A percentile compares a stretch with the other conserved stretches of the same genome.
Conservation (phyloP, 2,888 invertebrate species). For the Fragum sueziense region DNA sequence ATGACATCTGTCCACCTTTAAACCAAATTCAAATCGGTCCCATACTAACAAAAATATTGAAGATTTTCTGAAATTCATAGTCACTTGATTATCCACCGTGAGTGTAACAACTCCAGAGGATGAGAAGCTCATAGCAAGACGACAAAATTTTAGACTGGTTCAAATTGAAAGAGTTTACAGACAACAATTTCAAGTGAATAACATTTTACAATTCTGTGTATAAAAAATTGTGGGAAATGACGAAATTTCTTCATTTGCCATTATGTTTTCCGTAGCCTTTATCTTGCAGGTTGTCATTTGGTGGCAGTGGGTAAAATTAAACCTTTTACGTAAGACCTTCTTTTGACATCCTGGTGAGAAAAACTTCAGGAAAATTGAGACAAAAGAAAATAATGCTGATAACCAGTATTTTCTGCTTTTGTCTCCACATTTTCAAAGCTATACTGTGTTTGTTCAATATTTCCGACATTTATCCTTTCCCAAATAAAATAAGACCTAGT, state of each 20-base stretch:
- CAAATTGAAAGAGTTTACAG: too few relatives aligned
- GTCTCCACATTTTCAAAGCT: neutral
- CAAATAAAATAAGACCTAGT: neutral
- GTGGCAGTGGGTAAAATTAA: neutral
- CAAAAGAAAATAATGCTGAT: neutral
- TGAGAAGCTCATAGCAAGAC: too few relatives aligned
- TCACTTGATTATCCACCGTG: too few relatives aligned
- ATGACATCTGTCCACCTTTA: too few relatives aligned
- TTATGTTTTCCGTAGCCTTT: neutral
- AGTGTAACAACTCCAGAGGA: too few relatives aligned
- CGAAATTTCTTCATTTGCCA: conserved; percentile 6
- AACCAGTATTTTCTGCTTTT: neutral
- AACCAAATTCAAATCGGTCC: too few relatives aligned
- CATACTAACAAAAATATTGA: too few relatives aligned
- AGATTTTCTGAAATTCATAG: too few relatives aligned
- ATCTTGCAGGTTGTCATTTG: neutral
- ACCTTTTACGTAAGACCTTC: neutral
- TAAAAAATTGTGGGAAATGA: neutral
- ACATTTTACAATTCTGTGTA: too few relatives aligned
- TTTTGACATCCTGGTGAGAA: neutral
- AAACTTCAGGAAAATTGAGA: neutral
- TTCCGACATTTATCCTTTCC: neutral
- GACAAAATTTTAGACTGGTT: too few relatives aligned
- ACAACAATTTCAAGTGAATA: too few relatives aligned
- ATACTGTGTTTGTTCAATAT: neutral